Percentiles rank a stretch among this genome's conserved stretches.
Conservation (phyloP, 1,140 invertebrate species). For the Halyomorpha halys region DNA sequence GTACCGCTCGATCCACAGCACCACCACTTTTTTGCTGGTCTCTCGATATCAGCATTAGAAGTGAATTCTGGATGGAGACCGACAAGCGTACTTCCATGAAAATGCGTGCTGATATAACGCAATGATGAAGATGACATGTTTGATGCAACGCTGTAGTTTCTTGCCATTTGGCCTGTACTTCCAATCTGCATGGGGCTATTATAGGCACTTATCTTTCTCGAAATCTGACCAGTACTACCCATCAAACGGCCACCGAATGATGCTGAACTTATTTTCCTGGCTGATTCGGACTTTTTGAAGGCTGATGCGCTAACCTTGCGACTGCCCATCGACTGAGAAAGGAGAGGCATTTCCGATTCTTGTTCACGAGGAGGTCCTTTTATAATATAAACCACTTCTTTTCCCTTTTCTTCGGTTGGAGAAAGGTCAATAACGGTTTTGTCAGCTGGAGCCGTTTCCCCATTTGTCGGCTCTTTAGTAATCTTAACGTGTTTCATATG, state of each 20-base stretch:
- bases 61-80: constrained; percentile 65
- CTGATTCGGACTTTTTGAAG: neutral
- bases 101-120: constrained; percentile 70
- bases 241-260: constrained; percentile 30
- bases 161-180: constrained; percentile 29
- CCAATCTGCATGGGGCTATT: constrained; percentile 30
- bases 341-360: constrained; percentile 27
- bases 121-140: constrained; percentile 60
- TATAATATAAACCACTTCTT: constrained; percentile 4
- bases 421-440: constrained; percentile 12
- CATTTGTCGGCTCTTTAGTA: constrained; percentile 13
- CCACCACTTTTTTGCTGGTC: constrained; percentile 45
- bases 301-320: constrained; percentile 44
- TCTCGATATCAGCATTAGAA: constrained; percentile 62
- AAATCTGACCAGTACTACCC: constrained; percentile 43
- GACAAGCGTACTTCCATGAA: constrained; percentile 69
- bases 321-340: constrained; percentile 33
- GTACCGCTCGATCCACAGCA: constrained; percentile 27
- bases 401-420: neutral
- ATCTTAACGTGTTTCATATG: constrained; percentile 57
- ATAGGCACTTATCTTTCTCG: constrained; percentile 48
- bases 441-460: neutral
- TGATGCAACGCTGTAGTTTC: constrained; percentile 34
- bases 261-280: constrained; percentile 20
- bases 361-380: constrained; percentile 21